Conservation (phyloP, 1,140 invertebrate species). For the Sminthurides bifidus region DNA sequence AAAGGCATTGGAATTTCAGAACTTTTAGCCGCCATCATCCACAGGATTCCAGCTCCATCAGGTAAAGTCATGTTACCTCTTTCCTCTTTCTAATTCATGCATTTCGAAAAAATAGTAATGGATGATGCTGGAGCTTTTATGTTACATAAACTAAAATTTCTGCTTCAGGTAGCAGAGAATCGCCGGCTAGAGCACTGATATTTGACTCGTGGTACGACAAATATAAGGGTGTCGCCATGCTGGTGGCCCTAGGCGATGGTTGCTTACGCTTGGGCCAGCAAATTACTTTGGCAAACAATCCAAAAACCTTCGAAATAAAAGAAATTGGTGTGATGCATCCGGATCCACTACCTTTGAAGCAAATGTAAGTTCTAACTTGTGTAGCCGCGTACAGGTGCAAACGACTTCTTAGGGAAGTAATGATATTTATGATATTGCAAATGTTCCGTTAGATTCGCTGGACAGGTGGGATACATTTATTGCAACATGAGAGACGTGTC, state of each 20-base stretch:
- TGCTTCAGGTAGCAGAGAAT: conserved; percentile 40
- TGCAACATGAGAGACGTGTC: conserved; percentile 66
- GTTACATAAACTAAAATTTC: conserved; percentile 1
- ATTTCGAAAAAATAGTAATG: background rate
- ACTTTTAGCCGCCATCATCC: conserved; percentile 63
- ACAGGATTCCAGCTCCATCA: conserved; percentile 61
- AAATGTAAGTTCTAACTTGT: conserved; percentile 47
- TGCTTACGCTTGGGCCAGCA: conserved; percentile 52
- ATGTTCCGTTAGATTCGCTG: conserved; percentile 47
- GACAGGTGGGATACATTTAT: conserved; percentile 67
- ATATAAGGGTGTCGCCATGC: conserved; percentile 61
- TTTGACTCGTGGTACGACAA: conserved; percentile 93
- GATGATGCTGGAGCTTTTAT: too few species aligned
- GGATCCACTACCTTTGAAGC: conserved; percentile 52
- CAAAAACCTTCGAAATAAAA: conserved; percentile 65
- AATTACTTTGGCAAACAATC: conserved; percentile 50
- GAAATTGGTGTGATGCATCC: conserved; percentile 70
- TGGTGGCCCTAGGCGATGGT: conserved; percentile 69
- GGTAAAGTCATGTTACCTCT: conserved; percentile 20
- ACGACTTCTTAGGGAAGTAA: background rate
- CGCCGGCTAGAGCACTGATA: conserved; percentile 63
- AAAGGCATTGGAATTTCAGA: conserved; percentile 63
- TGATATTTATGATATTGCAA: conserved; percentile 21
- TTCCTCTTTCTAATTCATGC: background rate
- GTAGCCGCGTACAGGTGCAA: background rate